A percentile compares a stretch with the other conserved stretches of the same genome.
Conservation (phyloP, 2,888 invertebrate genomes). For the Perithous albicinctus region DNA sequence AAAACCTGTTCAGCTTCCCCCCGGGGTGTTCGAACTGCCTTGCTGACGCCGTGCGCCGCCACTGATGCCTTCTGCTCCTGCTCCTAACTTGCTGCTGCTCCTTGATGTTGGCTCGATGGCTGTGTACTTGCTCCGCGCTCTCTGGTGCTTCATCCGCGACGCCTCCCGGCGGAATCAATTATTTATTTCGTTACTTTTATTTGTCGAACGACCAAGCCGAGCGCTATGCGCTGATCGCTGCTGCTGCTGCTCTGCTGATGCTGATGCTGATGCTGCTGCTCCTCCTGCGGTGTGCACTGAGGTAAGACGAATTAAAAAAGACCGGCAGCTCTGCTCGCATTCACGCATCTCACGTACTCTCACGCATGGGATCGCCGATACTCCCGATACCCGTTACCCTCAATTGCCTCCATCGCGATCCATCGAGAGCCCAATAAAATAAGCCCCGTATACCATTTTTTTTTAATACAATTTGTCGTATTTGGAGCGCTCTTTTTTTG, state of each 20-base stretch:
- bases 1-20: constrained; percentile 83
- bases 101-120: constrained; percentile 29
- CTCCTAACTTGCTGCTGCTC: constrained; percentile 47
- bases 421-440: constrained; percentile 11
- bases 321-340: constrained; percentile 44
- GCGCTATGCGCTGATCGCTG: constrained; percentile 35
- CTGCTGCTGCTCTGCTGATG: constrained; percentile 28
- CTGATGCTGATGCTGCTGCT: constrained; percentile 46
- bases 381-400: constrained; percentile 22
- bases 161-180: constrained; percentile 84
- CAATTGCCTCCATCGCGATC: constrained; percentile 35
- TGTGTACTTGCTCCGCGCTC: constrained; percentile 35
- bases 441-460: constrained; percentile 4
- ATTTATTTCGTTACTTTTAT: constrained; percentile 84
- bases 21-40: constrained; percentile 66
- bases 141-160: constrained; percentile 74
- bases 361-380: constrained; percentile 23
- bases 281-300: too few relatives aligned
- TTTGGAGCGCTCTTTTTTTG: neutral
- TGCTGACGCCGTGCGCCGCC: constrained; percentile 58
- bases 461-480: neutral
- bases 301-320: constrained; percentile 49
- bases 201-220: constrained; percentile 68
- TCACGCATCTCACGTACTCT: constrained; percentile 31
- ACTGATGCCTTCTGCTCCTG: constrained; percentile 63